Percentiles rank a stretch among this genome's conserved stretches.
Evolutionary conservation across 1,140 invertebrate genomes (phyloP).

Genomic region (Zaprionus ghesquierei): DNA sequence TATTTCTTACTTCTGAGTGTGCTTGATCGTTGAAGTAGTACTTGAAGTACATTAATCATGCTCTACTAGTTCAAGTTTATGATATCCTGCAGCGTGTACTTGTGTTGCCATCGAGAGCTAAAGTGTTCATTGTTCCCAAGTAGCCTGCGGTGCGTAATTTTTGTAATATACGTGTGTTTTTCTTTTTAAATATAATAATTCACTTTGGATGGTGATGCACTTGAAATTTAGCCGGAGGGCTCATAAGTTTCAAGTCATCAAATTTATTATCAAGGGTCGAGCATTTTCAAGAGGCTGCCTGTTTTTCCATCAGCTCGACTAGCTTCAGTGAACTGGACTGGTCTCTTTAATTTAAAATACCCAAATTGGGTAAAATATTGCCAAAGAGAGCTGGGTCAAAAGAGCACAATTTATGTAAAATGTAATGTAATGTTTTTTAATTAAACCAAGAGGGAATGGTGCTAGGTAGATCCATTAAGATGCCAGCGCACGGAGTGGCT

Average conservation of each 20-base stretch:
- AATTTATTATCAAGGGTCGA: too few species aligned
- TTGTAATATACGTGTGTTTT: background rate
- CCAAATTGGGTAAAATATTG: too few species aligned
- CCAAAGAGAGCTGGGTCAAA: background rate
- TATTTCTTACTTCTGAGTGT: background rate
- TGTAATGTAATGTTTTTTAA: background rate
- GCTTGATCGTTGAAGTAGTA: constrained; percentile 5
- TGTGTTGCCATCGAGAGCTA: constrained; percentile 53
- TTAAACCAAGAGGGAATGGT: constrained; percentile 3
- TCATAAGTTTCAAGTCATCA: too few species aligned
- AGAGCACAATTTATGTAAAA: background rate
- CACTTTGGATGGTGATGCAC: too few species aligned
- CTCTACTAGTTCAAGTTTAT: constrained; percentile 18
- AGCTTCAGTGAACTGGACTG: too few species aligned
- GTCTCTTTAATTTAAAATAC: too few species aligned
- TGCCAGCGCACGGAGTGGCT: background rate
- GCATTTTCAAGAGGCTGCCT: too few species aligned
- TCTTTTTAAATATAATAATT: constrained; percentile 1
- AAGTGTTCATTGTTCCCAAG: constrained; percentile 29
- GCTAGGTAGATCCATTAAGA: too few species aligned
- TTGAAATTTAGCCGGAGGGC: too few species aligned
- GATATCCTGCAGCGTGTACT: constrained; percentile 50
- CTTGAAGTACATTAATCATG: constrained; percentile 12
- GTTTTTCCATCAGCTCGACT: too few species aligned
- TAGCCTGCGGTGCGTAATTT: background rate